These are phyloP conservation scores for Vesta saturnalis DNA, from an alignment of 2,888 invertebrate species.

Conservation along the genomic window DNA sequence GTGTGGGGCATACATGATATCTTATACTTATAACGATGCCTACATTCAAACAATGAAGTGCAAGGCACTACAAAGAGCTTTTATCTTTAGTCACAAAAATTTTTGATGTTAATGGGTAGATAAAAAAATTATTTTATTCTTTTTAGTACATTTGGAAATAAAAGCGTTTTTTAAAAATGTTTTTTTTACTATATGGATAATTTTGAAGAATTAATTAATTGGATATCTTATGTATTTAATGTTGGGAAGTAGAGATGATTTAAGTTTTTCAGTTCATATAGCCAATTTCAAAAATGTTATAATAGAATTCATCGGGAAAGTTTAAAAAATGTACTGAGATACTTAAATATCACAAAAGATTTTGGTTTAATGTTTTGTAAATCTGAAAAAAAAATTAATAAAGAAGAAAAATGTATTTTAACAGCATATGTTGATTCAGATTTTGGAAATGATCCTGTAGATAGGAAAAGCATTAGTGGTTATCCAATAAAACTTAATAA, in stretches of 20 bases:
- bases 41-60: too few species aligned
- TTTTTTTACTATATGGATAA: too few species aligned
- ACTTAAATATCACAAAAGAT: slow-evolving; percentile 29
- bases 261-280: slow-evolving; percentile 29
- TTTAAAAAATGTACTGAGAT: slow-evolving; percentile 1
- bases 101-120: background rate
- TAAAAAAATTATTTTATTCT: too few species aligned
- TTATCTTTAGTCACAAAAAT: too few species aligned
- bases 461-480: background rate
- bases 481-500: too few species aligned
- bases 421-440: background rate
- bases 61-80: too few species aligned
- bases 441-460: background rate
- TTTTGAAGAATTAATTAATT: slow-evolving; percentile 34
- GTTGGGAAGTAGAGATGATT: slow-evolving; percentile 29
- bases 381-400: background rate
- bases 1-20: too few species aligned
- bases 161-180: too few species aligned
- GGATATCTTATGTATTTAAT: slow-evolving; percentile 38
- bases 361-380: slow-evolving; percentile 36
- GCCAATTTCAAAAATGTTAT: slow-evolving; percentile 31
- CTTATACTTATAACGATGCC: too few species aligned
- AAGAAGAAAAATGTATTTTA: background rate
- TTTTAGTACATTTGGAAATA: too few species aligned
- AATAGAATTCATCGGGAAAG: slow-evolving; percentile 25